These are phyloP conservation scores for Struthidea cinerea DNA, from an alignment of 2,113 vertebrate genomes.

Conservation along the genomic window DNA sequence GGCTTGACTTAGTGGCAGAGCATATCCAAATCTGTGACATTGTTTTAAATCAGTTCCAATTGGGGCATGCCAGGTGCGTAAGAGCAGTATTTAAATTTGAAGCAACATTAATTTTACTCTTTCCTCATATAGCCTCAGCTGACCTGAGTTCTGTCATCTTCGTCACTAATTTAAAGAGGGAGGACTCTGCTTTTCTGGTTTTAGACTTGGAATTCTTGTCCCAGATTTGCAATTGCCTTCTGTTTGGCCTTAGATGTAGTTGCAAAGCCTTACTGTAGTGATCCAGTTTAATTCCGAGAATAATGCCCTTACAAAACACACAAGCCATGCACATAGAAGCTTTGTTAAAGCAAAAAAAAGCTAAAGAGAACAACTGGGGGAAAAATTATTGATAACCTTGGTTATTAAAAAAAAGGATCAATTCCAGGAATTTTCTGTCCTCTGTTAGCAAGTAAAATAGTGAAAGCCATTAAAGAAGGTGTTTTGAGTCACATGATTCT, in stretches of 20 bases:
- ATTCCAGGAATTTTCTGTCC: not conserved
- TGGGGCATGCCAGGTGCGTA: not conserved
- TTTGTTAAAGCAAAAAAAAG: not conserved
- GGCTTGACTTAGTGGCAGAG: not conserved
- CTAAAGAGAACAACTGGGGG: not conserved
- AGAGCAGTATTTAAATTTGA: constrained; percentile 1
- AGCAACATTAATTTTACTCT: not conserved
- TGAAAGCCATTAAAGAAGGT: not conserved
- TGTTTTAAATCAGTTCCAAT: not conserved
- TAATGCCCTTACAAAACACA: not conserved
- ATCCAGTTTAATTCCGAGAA: not conserved
- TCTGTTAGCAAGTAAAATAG: not conserved
- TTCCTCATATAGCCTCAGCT: not conserved
- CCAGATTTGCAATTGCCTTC: not conserved
- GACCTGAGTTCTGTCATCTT: not conserved
- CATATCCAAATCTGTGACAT: not conserved
- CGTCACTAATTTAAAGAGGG: not conserved
- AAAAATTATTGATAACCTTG: not conserved
- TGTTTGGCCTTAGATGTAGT: not conserved
- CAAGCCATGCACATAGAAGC: not conserved
- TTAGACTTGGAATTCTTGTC: not conserved
- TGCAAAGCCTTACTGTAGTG: not conserved
- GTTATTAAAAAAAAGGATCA: not conserved
- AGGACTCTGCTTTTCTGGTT: not conserved
- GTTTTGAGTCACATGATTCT: not conserved